Percentiles rank a stretch among this genome's conserved stretches.
Conservation (phyloP, 1,140 invertebrate genomes). For the Sycobia sp. region DNA sequence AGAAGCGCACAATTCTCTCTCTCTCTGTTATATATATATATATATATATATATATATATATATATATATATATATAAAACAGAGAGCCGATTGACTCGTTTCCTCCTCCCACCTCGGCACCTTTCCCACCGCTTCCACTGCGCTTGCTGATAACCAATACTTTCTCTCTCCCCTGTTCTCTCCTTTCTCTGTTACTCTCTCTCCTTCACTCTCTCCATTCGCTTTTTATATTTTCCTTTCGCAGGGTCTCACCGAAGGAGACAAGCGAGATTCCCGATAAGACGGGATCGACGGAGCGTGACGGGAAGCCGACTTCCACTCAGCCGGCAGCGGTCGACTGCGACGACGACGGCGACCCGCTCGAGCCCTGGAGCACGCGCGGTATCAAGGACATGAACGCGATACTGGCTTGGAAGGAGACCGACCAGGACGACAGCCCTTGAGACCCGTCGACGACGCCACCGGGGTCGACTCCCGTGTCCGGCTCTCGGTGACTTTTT, state of each 20-base stretch:
- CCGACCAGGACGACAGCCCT: constrained; percentile 50
- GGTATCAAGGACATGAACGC: constrained; percentile 75
- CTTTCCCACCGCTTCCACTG: too few species aligned
- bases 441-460: constrained; percentile 35
- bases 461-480: neutral
- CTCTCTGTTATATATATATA: too few species aligned
- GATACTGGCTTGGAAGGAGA: constrained; percentile 65
- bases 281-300: constrained; percentile 5
- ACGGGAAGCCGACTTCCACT: constrained; percentile 28
- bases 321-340: constrained; percentile 22
- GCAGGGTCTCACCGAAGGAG: constrained; percentile 59
- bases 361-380: constrained; percentile 76
- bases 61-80: too few species aligned
- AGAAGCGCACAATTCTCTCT: too few species aligned
- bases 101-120: too few species aligned
- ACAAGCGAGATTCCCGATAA: constrained; percentile 21
- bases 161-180: too few species aligned
- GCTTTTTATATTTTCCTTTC: too few species aligned
- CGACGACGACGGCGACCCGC: constrained; percentile 64
- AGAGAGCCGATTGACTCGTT: too few species aligned
- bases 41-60: too few species aligned
- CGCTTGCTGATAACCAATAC: too few species aligned
- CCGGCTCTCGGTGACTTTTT: neutral
- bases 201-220: too few species aligned
- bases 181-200: too few species aligned